Evolutionary conservation across 2,888 invertebrate genomes (phyloP), one percentile per base, ranked within the genome.

Genomic region (Catocala nupta): DNA sequence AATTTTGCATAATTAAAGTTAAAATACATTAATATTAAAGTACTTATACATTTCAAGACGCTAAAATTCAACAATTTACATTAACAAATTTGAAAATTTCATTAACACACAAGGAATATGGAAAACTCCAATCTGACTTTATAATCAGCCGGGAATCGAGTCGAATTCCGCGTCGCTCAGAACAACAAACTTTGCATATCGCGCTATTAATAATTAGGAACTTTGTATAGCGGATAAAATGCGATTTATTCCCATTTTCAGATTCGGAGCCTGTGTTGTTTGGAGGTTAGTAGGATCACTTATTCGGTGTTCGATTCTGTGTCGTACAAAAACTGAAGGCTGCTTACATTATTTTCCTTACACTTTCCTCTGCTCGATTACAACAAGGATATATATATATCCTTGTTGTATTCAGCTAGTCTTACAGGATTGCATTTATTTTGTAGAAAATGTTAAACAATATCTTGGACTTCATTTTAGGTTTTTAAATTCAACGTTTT

Each of bases 181-280:
- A 88, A 91, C 88, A 88, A 89, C 87, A 85, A 87, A 90, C 85
- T 92, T 92, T 90, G 92, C 92, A 92, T 92, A 92, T 89, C 90
- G 84, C 88, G 81, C 81, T 89, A 86, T 89, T 90, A 89, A 88
- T 90, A 90, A 90, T 90, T 87, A 88, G 81, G 81, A 78, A 78
- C 47, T 75, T 83, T 80, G 69, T 81, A 80, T 78, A 82, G 82
- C 84, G 84, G 61, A 77, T 65, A 63, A 78, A 83, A 89, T 84
- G 80, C 84, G 87, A 90, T 90, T 89, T 85, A 80, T 86, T 82
- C 77, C 73, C 73, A 85, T 83, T 85, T 83, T 76, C 78, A 73
- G 78, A 78, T 81, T 82, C 63, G 39, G 55, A 9, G 4, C 11
- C n/a, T 39, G 8, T 48, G 9, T 0, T 13, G 72, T 11, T 53